Percentiles rank a stretch among this genome's conserved stretches.
phyloP scores from a whole-genome alignment of 2,888 invertebrate genomes.

The Meteorus cinctellus region DNA sequence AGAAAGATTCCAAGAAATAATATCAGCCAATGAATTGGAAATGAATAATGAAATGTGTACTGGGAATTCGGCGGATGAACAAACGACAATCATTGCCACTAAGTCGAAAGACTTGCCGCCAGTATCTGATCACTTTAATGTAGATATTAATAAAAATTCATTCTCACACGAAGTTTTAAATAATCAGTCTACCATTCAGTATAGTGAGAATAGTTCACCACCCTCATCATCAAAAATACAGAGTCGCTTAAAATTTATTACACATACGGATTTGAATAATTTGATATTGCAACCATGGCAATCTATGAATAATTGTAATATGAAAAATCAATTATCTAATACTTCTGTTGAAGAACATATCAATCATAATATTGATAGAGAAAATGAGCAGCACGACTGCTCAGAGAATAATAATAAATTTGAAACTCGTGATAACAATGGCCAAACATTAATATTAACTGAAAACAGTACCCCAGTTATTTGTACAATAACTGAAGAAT shows the following conservation, averaged over 20 bases:
- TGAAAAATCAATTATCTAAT: constrained; percentile 13
- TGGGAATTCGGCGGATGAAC: constrained; percentile 41
- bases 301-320: constrained; percentile 33
- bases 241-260: constrained; percentile 37
- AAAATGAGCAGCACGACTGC: constrained; percentile 10
- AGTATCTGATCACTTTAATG: background rate
- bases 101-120: background rate
- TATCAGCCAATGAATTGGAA: constrained; percentile 52
- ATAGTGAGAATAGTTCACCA: constrained; percentile 13
- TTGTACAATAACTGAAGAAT: constrained; percentile 25
- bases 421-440: constrained; percentile 47
- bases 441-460: constrained; percentile 24
- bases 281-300: constrained; percentile 46
- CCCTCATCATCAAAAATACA: constrained; percentile 11
- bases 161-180: background rate
- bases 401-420: constrained; percentile 28
- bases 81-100: constrained; percentile 20
- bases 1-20: constrained; percentile 53
- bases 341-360: constrained; percentile 14
- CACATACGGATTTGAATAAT: constrained; percentile 52
- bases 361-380: constrained; percentile 17
- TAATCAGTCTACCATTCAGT: constrained; percentile 28
- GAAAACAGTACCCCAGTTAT: background rate
- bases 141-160: constrained; percentile 21
- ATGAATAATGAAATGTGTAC: constrained; percentile 51